These are phyloP conservation scores for Chelonia mydas DNA, from an alignment of 2,797 vertebrate genomes.

Conservation along the genomic window DNA sequence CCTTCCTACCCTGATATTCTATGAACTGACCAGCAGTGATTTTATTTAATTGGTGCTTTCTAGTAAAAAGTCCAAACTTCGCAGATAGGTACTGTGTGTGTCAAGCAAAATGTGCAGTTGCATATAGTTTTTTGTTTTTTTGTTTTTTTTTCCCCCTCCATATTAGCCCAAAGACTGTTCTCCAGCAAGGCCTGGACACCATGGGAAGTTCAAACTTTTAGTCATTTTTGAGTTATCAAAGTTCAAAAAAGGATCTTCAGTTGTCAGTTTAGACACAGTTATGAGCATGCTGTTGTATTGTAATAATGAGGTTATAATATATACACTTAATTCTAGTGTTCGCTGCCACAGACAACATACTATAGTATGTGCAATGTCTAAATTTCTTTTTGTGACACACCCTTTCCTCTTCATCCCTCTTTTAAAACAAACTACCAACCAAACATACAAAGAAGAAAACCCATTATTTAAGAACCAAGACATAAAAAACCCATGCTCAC, in stretches of 20 bases:
- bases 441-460: neutral
- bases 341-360: neutral
- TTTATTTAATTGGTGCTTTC: neutral
- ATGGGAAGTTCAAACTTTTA: accelerated
- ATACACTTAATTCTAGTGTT: neutral
- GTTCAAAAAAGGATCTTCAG: neutral
- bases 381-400: neutral
- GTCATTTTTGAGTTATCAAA: neutral
- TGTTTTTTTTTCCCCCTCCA: neutral
- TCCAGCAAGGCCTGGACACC: too few species aligned
- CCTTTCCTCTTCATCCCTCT: neutral
- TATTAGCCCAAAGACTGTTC: neutral
- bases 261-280: neutral
- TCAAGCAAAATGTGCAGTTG: neutral
- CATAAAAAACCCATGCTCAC: accelerated
- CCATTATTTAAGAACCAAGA: neutral
- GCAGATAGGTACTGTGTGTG: neutral
- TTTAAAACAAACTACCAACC: neutral
- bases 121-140: too few species aligned
- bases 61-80: neutral
- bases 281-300: neutral
- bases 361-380: neutral
- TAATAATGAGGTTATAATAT: neutral
- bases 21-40: neutral
- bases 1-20: too few species aligned